A percentile compares a stretch with the other conserved stretches of the same genome.
phyloP scores from a whole-genome alignment of 2,797 vertebrate genomes.

The Aselliscus stoliczkanus region DNA sequence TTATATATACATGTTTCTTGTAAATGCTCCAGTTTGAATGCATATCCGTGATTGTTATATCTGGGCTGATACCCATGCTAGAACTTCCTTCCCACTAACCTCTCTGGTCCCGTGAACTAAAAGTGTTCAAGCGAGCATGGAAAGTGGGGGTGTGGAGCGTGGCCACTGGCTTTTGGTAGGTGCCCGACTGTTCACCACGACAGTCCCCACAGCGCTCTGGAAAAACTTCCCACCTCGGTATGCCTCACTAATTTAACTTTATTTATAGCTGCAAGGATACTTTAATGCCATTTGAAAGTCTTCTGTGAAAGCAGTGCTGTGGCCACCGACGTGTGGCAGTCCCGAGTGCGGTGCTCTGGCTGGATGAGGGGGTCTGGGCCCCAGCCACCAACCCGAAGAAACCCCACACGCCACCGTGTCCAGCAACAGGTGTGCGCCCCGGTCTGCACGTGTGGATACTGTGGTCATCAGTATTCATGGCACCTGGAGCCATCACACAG shows the following conservation, averaged over 20 bases:
- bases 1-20: constrained; percentile 79
- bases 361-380: neutral
- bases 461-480: constrained; percentile 65
- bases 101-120: constrained; percentile 54
- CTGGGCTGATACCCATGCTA: constrained; percentile 55
- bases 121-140: constrained; percentile 36
- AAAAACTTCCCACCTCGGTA: constrained; percentile 5
- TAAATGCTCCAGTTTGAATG: constrained; percentile 84
- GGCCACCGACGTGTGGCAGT: neutral
- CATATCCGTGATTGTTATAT: constrained; percentile 64
- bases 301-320: constrained; percentile 61
- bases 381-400: constrained; percentile 8
- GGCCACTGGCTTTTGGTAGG: neutral
- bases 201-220: neutral
- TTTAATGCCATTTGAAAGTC: constrained; percentile 59
- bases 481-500: constrained; percentile 51
- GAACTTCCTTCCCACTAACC: constrained; percentile 37
- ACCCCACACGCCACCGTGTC: constrained; percentile 7
- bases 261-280: constrained; percentile 70
- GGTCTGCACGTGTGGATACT: constrained; percentile 55
- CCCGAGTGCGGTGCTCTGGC: neutral
- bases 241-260: constrained; percentile 73
- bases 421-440: constrained; percentile 60
- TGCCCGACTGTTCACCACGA: neutral
- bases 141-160: neutral